These are phyloP conservation scores for Melinaea menophilus DNA, from an alignment of 2,888 invertebrate species.

Conservation along the genomic window DNA sequence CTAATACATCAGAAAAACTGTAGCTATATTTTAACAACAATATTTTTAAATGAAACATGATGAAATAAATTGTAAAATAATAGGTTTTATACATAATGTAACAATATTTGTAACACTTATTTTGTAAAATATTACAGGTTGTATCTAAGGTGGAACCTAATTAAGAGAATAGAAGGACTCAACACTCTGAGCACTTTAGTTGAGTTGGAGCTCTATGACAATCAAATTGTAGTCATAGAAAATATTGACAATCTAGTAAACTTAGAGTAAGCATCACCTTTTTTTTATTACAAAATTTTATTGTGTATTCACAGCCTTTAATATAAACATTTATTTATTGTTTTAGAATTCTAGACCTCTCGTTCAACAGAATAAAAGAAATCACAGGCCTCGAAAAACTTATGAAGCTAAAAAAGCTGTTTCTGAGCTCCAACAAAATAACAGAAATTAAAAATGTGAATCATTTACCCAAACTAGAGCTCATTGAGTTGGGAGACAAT, in stretches of 20 bases:
- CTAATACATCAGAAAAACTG: too few relatives aligned
- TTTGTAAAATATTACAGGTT: constrained; percentile 65
- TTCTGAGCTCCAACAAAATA: constrained; percentile 93
- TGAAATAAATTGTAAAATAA: too few relatives aligned
- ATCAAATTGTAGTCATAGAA: constrained; percentile 95
- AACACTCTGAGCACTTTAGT: constrained; percentile 84
- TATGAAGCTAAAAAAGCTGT: constrained; percentile 87
- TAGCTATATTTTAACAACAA: too few relatives aligned
- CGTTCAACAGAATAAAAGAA: constrained; percentile 94
- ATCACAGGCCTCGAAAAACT: constrained; percentile 89
- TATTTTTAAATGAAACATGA: too few relatives aligned
- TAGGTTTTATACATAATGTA: background rate
- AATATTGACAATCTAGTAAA: constrained; percentile 92
- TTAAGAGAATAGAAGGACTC: constrained; percentile 95
- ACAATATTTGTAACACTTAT: background rate
- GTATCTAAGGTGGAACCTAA: constrained; percentile 95
- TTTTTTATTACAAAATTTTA: too few relatives aligned
- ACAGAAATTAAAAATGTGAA: constrained; percentile 91
- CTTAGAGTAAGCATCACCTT: constrained; percentile 84
- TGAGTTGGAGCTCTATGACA: constrained; percentile 97
- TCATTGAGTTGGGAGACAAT: constrained; percentile 97
- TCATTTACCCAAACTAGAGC: constrained; percentile 85
- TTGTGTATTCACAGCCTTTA: too few relatives aligned
- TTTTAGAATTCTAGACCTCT: constrained; percentile 92
- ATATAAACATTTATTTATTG: background rate